A percentile compares a stretch with the other conserved stretches of the same genome.
These are phyloP conservation scores for Micronycteris hirsuta DNA, from an alignment of 2,113 vertebrate genomes.

Conservation along the genomic window DNA sequence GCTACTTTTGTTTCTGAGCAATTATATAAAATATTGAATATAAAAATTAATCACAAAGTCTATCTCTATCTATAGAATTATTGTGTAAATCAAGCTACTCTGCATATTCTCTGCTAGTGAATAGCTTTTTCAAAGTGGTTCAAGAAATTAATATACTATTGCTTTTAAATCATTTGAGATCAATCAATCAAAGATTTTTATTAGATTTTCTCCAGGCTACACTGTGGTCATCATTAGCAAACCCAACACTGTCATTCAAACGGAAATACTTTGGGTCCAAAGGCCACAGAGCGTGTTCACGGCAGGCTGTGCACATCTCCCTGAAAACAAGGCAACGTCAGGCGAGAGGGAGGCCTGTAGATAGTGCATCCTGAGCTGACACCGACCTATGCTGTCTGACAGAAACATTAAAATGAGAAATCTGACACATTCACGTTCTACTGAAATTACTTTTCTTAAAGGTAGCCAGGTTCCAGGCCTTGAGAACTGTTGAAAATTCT, in stretches of 20 bases:
- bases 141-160: background rate
- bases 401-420: constrained; percentile 20
- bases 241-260: constrained; percentile 35
- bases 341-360: background rate
- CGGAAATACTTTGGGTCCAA: background rate
- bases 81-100: background rate
- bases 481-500: constrained; percentile 1
- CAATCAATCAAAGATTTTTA: constrained; percentile 38
- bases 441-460: constrained; percentile 7
- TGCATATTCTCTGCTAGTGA: background rate
- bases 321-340: background rate
- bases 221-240: constrained; percentile 30
- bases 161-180: background rate
- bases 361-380: background rate
- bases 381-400: background rate
- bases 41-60: background rate
- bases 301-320: background rate
- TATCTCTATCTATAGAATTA: background rate
- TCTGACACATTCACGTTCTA: background rate
- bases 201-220: background rate
- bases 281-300: background rate
- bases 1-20: background rate
- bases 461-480: background rate
- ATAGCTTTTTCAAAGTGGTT: background rate
- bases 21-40: background rate